phyloP scores from a whole-genome alignment of 2,113 vertebrate species.

The Setophaga petechia region DNA sequence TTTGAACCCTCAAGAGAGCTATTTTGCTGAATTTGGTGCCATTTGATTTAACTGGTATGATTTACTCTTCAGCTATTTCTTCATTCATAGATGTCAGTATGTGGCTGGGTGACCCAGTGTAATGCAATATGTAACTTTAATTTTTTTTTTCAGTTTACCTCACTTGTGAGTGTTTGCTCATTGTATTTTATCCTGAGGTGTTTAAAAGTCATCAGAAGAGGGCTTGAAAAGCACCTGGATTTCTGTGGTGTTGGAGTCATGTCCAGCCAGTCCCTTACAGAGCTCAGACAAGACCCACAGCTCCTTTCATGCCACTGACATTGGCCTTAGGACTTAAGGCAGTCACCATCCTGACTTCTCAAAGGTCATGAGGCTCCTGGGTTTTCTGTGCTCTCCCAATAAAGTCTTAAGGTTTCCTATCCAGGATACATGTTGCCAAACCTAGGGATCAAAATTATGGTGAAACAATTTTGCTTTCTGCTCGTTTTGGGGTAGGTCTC shows the following conservation, averaged over 20 bases:
- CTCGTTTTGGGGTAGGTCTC: neutral
- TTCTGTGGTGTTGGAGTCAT: fast-evolving
- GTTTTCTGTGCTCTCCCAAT: neutral
- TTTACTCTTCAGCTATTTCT: slow-evolving; percentile 9
- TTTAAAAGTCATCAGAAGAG: neutral
- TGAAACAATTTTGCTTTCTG: neutral
- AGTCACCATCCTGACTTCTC: neutral
- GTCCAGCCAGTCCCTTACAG: neutral
- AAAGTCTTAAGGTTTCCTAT: neutral
- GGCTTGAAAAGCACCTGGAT: neutral
- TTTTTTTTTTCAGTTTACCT: neutral
- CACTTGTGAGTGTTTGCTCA: neutral
- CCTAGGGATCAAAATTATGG: neutral
- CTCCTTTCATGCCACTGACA: neutral
- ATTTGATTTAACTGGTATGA: slow-evolving; percentile 5
- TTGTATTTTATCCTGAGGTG: neutral
- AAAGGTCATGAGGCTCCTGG: neutral
- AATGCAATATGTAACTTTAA: neutral
- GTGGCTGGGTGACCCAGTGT: neutral
- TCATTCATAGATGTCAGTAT: neutral
- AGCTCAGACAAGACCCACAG: neutral
- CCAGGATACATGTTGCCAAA: neutral
- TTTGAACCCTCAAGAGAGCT: neutral
- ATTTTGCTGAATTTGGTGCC: neutral
- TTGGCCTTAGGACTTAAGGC: neutral